Evolutionary conservation across 53 echinoderm and acorn worm genomes (phyloP), one percentile per base, ranked within the genome.

Genomic region (Stichopus horrens): DNA sequence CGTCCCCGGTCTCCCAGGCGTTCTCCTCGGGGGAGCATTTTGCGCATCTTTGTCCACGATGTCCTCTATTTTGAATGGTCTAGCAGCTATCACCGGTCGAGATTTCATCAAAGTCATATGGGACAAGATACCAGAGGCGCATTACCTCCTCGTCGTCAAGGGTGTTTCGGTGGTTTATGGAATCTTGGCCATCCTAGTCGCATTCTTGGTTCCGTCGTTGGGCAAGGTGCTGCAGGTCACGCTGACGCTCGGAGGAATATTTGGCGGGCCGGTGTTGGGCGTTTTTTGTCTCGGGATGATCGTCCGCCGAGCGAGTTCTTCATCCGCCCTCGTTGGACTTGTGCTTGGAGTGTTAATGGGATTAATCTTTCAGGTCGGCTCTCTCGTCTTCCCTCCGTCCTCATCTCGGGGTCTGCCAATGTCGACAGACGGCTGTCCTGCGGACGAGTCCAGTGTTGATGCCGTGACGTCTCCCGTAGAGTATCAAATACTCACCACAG

Each of bases 201-300:
- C 86, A 21, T 86, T 86, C 86, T 37, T 86, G 65, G 86, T 68
- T n/a, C 71, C 86, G 21, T 86, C 86, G 4, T 65, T 86, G 57
- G 86, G 86, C 52, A 68, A 68, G n/a, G 66, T 86, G 19, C 86
- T 86, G 20, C 86, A 86, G n/a, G 67, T 68, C 20, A 68, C 71
- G 23, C 16, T 86, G 53, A 86, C 58, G 9, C 53, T 67, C 37
- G 71, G 86, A 67, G 86, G 66, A 13, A 68, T 86, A 8, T 86
- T 86, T 51, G 86, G 53, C 60, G 86, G 86, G 0, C 71, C 86
- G 23, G 86, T 65, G 8, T 23, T 86, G 57, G 86, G 66, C 22
- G 71, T 86, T 5, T 86, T 86, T 86, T 86, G 86, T 68, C 86
- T 86, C 66, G 66, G 86, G 7, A 86, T 86, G 86, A 16, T 86